phyloP scores from a whole-genome alignment of 2,888 invertebrate species.

The Catocala nupta region DNA sequence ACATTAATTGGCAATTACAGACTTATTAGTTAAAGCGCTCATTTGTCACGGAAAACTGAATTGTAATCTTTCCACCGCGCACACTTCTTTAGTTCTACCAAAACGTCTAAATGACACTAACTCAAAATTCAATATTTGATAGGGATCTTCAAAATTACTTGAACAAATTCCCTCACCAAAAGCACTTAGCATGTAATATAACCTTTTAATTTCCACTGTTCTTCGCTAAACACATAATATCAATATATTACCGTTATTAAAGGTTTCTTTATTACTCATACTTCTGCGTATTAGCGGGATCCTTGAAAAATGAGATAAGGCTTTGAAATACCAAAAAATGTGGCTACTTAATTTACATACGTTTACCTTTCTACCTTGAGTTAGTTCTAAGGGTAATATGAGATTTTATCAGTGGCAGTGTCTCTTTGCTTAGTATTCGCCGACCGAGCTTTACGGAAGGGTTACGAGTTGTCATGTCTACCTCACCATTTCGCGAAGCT shows the following conservation, averaged over 20 bases:
- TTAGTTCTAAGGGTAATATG: constrained; percentile 3
- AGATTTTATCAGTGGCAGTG: constrained; percentile 4
- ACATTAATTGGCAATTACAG: too few relatives aligned
- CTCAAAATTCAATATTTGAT: constrained; percentile 26
- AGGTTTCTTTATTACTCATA: constrained; percentile 45
- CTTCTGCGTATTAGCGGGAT: constrained; percentile 40
- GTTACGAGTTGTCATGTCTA: too few relatives aligned
- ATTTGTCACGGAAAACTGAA: neutral
- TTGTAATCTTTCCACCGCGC: neutral
- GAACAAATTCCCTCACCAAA: constrained; percentile 10
- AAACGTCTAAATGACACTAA: neutral
- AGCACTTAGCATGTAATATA: constrained; percentile 31
- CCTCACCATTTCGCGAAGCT: too few relatives aligned
- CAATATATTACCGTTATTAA: constrained; percentile 53
- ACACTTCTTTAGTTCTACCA: too few relatives aligned
- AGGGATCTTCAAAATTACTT: neutral
- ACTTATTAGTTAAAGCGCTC: too few relatives aligned
- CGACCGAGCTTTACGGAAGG: too few relatives aligned
- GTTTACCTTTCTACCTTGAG: constrained; percentile 1
- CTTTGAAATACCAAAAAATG: constrained; percentile 25
- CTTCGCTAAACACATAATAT: constrained; percentile 28
- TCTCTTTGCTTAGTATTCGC: too few relatives aligned
- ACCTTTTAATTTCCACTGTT: constrained; percentile 20
- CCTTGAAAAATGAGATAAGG: constrained; percentile 30
- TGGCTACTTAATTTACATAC: constrained; percentile 12